Evolutionary conservation across 2,888 invertebrate genomes (phyloP), one percentile per base, ranked within the genome.

Genomic region (Cataglyphis livida): DNA sequence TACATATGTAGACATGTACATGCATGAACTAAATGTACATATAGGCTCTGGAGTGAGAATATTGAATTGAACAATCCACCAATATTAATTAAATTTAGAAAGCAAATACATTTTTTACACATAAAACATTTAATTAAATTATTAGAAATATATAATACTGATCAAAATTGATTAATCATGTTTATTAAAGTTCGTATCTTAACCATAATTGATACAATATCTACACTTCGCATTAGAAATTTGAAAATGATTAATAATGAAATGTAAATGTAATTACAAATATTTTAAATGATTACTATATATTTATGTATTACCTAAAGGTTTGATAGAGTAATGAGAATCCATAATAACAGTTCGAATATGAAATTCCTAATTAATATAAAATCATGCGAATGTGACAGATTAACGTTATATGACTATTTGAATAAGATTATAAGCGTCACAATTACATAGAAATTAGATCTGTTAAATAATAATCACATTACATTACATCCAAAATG

Each of bases 321-420:
- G 3, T 66, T 54, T 41, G n/a, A 7, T 38, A 66, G 12, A 76
- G 9, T 68, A 41, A 57, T 66, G 54, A 54, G 38, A 54, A 76
- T 12, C 28, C 21, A 64, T 28, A 61, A 61, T 75, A 75, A 44
- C 28, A 74, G 15, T 10, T 54, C 38, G 38, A 76, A 65, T 44
- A 25, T 44, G 6, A 65, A 65, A 66, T 76, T 54, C 15, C 15
- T 76, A 35, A 68, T 66, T 76, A 76, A 66, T 66, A 54, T 68
- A 54, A 54, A 76, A 76, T 66, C 38, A 76, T 57, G 41, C 1
- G 28, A 41, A 54, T 66, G 6, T 51, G 54, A 25, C 25, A 3
- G 38, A 57, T 76, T 76, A 68, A 76, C 41, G n/a, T 57, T 21
- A 10, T 66, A n/a, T 41, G 57, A 54, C 57, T 76, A 76, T 66